Conservation (phyloP, 2,888 invertebrate genomes). For the Rhopalosiphum nymphaeae region DNA sequence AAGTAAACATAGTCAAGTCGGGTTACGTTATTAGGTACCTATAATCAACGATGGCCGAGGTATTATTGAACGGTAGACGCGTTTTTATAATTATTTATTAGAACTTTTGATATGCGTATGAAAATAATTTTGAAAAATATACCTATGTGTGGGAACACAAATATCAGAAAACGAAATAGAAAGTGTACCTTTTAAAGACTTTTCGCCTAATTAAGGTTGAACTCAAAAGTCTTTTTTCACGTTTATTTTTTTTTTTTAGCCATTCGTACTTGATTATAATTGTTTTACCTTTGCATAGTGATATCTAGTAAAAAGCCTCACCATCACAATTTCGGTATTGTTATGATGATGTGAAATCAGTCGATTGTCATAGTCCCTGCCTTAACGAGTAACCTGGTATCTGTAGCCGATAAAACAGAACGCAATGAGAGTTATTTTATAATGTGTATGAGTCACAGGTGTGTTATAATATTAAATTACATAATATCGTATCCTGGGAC, state of each 20-base stretch:
- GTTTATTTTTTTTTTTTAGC: not conserved
- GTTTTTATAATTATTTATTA: not conserved
- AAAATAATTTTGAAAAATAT: not conserved
- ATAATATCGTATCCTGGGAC: not conserved
- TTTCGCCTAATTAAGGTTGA: not conserved
- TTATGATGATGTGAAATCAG: not conserved
- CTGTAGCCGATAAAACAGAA: not conserved
- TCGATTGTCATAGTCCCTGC: not conserved
- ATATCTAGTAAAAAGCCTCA: not conserved
- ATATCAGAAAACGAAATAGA: not conserved
- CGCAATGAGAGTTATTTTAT: not conserved
- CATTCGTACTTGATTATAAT: not conserved
- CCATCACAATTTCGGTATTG: not conserved
- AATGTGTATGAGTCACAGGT: not conserved
- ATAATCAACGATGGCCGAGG: not conserved
- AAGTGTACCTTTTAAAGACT: not conserved
- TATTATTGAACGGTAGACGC: too few relatives aligned
- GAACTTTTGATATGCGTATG: too few relatives aligned
- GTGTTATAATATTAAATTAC: not conserved
- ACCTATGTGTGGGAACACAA: too few relatives aligned
- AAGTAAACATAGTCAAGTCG: not conserved
- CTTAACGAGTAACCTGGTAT: not conserved
- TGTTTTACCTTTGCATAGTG: not conserved
- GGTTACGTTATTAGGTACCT: not conserved
- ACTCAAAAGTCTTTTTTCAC: not conserved